Percentiles rank a stretch among this genome's conserved stretches.
phyloP scores from a whole-genome alignment of 1,140 invertebrate genomes.

The Lordiphosa collinella region DNA sequence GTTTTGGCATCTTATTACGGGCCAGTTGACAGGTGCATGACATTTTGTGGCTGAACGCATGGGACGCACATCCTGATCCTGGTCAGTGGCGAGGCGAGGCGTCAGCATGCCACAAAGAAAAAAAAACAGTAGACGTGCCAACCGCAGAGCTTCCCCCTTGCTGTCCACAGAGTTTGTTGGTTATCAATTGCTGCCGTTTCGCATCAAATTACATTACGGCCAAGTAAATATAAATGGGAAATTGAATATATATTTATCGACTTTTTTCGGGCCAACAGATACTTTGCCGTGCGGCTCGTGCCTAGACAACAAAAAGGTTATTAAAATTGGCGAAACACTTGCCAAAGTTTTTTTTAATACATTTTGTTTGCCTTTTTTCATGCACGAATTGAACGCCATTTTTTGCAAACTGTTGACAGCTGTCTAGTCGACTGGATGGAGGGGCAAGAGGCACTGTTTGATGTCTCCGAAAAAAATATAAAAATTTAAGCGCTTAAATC shows the following conservation, averaged over 20 bases:
- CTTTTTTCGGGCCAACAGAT: slow-evolving; percentile 1
- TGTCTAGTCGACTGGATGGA: slow-evolving; percentile 15
- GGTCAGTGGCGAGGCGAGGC: slow-evolving; percentile 20
- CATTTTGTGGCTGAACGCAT: slow-evolving; percentile 69
- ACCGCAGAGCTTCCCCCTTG: slow-evolving; percentile 32
- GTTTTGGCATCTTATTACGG: slow-evolving; percentile 76
- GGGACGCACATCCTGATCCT: slow-evolving; percentile 23
- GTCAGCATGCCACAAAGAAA: slow-evolving; percentile 46
- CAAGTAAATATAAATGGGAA: slow-evolving; percentile 61
- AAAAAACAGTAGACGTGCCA: slow-evolving; percentile 13
- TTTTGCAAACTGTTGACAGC: slow-evolving; percentile 64
- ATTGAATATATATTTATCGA: slow-evolving; percentile 46
- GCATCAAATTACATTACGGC: slow-evolving; percentile 58
- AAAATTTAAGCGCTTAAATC: slow-evolving; percentile 52
- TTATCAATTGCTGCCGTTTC: slow-evolving; percentile 57
- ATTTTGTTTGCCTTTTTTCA: slow-evolving; percentile 19
- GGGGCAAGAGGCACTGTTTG: slow-evolving; percentile 2
- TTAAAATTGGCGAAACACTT: slow-evolving; percentile 46
- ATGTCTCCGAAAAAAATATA: not conserved
- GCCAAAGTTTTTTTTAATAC: slow-evolving; percentile 25
- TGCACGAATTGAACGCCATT: slow-evolving; percentile 49
- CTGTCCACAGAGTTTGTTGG: slow-evolving; percentile 17
- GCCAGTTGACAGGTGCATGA: slow-evolving; percentile 71
- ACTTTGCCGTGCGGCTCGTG: slow-evolving; percentile 15
- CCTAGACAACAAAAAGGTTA: slow-evolving; percentile 45